These are phyloP conservation scores for Tiliacea citrago DNA, from an alignment of 2,888 invertebrate species.

Conservation along the genomic window DNA sequence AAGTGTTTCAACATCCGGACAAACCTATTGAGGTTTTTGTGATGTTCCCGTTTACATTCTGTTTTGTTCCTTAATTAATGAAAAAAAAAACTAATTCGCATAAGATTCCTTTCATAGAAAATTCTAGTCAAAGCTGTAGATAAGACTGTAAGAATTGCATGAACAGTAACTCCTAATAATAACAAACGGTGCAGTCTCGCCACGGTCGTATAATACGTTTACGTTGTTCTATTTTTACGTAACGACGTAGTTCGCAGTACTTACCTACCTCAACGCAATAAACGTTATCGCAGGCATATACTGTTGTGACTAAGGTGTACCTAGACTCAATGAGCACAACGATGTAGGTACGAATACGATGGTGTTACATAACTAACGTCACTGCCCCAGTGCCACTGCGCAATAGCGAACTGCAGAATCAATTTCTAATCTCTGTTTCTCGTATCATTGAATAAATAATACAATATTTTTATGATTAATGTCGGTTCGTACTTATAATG, in stretches of 20 bases:
- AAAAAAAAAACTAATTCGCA: no score
- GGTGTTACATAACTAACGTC: conserved; percentile 3
- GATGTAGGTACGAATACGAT: neutral
- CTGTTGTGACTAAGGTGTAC: conserved; percentile 37
- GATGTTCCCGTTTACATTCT: no score
- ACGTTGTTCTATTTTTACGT: conserved; percentile 30
- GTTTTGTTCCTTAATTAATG: no score
- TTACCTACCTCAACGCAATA: conserved; percentile 50
- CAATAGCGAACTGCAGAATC: conserved; percentile 4
- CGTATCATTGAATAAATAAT: conserved; percentile 7
- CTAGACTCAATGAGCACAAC: conserved; percentile 19
- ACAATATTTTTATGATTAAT: neutral
- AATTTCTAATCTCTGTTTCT: conserved; percentile 21
- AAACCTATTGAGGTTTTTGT: no score
- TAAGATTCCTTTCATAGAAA: no score
- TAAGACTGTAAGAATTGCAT: neutral
- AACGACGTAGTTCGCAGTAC: conserved; percentile 2
- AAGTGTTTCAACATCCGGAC: no score
- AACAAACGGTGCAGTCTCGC: conserved; percentile 9
- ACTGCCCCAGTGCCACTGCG: conserved; percentile 31
- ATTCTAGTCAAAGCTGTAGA: no score
- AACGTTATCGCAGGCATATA: conserved; percentile 42
- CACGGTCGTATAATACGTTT: neutral
- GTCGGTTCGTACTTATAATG: neutral
- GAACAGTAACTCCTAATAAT: neutral